Conservation (phyloP, 2,888 invertebrate species). For the Homarus gammarus region DNA sequence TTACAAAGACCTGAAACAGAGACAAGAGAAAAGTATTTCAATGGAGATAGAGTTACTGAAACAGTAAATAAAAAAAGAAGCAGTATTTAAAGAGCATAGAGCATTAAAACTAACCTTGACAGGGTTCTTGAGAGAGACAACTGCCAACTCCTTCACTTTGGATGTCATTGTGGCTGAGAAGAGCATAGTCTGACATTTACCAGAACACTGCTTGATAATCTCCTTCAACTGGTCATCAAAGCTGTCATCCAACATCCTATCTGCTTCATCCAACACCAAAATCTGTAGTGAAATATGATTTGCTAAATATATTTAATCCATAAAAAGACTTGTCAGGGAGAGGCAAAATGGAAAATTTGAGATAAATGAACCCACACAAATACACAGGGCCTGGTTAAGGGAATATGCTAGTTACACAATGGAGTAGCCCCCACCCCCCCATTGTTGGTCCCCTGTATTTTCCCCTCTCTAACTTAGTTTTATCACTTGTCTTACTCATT, state of each 20-base stretch:
- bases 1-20: constrained; percentile 87
- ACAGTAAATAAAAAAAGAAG: neutral
- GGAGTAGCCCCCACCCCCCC: too few relatives aligned
- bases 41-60: too few relatives aligned
- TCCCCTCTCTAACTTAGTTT: too few relatives aligned
- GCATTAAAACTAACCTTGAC: constrained; percentile 84
- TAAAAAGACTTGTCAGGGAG: too few relatives aligned
- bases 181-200: constrained; percentile 95
- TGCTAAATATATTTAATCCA: too few relatives aligned
- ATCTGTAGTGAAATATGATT: too few relatives aligned
- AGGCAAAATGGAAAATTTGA: too few relatives aligned
- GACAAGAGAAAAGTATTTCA: neutral
- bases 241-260: constrained; percentile 97
- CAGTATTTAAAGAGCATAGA: neutral
- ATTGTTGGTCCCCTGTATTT: too few relatives aligned
- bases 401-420: too few relatives aligned
- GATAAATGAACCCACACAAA: too few relatives aligned
- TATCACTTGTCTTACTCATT: too few relatives aligned
- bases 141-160: constrained; percentile 94
- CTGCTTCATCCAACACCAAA: constrained; percentile 88
- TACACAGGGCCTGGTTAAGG: too few relatives aligned
- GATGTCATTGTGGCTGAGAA: constrained; percentile 99
- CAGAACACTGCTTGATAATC: constrained; percentile 94
- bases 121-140: constrained; percentile 94
- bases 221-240: constrained; percentile 99